A percentile compares a stretch with the other conserved stretches of the same genome.
Conservation (phyloP, 2,888 invertebrate genomes). For the Elmis aenea region DNA sequence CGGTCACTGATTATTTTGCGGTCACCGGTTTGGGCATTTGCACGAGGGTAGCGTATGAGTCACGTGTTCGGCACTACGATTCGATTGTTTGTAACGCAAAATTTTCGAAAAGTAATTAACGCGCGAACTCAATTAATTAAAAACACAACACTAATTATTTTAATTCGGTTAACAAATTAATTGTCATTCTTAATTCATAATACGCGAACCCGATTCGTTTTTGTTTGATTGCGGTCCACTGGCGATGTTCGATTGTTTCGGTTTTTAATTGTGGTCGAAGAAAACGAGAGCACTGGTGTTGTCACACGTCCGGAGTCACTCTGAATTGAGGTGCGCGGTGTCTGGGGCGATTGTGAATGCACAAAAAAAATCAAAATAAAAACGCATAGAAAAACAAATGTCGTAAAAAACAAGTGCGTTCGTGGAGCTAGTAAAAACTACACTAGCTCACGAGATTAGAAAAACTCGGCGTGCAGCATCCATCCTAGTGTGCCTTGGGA, state of each 20-base stretch:
- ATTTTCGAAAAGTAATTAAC: too few relatives aligned
- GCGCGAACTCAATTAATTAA: too few relatives aligned
- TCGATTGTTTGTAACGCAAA: too few relatives aligned
- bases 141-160: conserved; percentile 3
- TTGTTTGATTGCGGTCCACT: not conserved
- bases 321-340: too few relatives aligned
- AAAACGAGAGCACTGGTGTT: conserved; percentile 1
- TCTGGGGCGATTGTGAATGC: conserved; percentile 6
- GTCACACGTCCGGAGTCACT: too few relatives aligned
- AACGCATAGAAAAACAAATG: conserved; percentile 21
- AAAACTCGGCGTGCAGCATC: conserved; percentile 44
- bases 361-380: conserved; percentile 20
- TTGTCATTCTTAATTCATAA: too few relatives aligned
- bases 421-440: conserved; percentile 45
- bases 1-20: conserved; percentile 4
- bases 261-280: not conserved
- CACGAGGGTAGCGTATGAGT: too few relatives aligned
- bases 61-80: too few relatives aligned
- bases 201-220: too few relatives aligned
- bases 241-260: not conserved
- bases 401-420: conserved; percentile 37
- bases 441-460: conserved; percentile 45
- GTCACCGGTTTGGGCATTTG: conserved; percentile 4
- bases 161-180: too few relatives aligned
- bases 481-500: conserved; percentile 29